phyloP scores from a whole-genome alignment of 2,797 vertebrate genomes.

The Acrossocheilus fasciatus region DNA sequence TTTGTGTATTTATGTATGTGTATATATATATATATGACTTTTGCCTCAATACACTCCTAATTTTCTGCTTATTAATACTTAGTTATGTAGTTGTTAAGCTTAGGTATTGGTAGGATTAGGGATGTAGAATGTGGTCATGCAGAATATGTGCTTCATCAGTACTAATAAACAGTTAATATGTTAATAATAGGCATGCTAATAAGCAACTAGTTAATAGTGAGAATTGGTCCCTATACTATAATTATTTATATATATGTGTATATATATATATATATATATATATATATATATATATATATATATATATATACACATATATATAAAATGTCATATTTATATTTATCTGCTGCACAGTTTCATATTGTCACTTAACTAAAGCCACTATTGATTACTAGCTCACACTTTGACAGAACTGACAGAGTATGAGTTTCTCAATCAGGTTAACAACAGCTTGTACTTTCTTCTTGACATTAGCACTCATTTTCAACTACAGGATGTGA shows the following conservation, averaged over 20 bases:
- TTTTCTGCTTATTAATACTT: not conserved
- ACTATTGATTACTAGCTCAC: not conserved
- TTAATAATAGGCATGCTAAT: not conserved
- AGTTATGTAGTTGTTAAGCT: not conserved
- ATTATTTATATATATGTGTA: no score
- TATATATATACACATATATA: not conserved
- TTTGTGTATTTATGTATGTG: no score
- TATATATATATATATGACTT: not conserved
- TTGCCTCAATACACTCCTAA: not conserved
- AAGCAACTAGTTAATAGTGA: not conserved
- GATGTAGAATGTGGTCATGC: not conserved
- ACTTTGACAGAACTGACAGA: not conserved
- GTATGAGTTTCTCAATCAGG: not conserved
- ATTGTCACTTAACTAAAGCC: not conserved
- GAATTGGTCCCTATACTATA: not conserved
- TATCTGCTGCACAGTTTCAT: not conserved
- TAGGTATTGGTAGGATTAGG: not conserved
- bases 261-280: not conserved
- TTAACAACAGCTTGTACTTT: constrained; percentile 23
- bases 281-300: not conserved
- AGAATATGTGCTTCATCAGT: not conserved
- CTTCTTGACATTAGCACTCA: constrained; percentile 23
- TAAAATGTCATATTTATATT: not conserved
- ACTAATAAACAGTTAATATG: not conserved
- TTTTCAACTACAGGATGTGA: constrained; percentile 56